Conservation (phyloP, 2,888 invertebrate genomes). For the Eupithecia inturbata region DNA sequence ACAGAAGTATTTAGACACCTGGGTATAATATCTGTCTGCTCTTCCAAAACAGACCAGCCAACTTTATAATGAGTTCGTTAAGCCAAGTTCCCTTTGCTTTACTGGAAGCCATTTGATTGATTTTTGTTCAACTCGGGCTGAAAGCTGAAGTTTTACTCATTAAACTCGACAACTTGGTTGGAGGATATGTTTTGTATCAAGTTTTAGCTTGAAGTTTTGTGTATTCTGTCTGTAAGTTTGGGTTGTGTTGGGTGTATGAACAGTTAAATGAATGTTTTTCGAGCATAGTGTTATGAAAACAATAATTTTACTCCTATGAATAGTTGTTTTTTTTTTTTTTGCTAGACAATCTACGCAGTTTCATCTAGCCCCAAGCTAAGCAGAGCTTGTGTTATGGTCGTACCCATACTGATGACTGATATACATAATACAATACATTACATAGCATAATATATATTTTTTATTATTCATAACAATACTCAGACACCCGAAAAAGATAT, state of each 20-base stretch:
- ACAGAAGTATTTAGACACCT: constrained; percentile 12
- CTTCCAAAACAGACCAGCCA: constrained; percentile 45
- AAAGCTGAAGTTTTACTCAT: constrained; percentile 33
- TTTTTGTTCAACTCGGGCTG: constrained; percentile 46
- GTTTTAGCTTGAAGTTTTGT: constrained; percentile 20
- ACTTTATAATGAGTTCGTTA: constrained; percentile 79
- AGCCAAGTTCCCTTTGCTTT: constrained; percentile 54
- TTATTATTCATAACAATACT: too few relatives aligned
- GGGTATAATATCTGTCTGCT: constrained; percentile 8
- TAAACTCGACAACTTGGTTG: constrained; percentile 23
- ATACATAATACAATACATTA: too few relatives aligned
- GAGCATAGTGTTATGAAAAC: background rate
- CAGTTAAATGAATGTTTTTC: background rate
- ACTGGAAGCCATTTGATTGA: constrained; percentile 59
- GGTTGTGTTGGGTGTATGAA: background rate
- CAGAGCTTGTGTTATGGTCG: too few relatives aligned
- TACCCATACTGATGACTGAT: too few relatives aligned
- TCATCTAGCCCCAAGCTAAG: too few relatives aligned
- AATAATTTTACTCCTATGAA: too few relatives aligned
- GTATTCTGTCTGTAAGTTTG: constrained; percentile 5
- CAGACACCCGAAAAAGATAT: too few relatives aligned
- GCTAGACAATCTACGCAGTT: too few relatives aligned
- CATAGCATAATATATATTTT: too few relatives aligned
- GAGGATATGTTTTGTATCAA: constrained; percentile 29
- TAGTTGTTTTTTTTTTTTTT: too few relatives aligned